Percentiles rank a stretch among this genome's conserved stretches.
Evolutionary conservation across 2,797 vertebrate genomes (phyloP).

Genomic region (Rhabdomys pumilio): DNA sequence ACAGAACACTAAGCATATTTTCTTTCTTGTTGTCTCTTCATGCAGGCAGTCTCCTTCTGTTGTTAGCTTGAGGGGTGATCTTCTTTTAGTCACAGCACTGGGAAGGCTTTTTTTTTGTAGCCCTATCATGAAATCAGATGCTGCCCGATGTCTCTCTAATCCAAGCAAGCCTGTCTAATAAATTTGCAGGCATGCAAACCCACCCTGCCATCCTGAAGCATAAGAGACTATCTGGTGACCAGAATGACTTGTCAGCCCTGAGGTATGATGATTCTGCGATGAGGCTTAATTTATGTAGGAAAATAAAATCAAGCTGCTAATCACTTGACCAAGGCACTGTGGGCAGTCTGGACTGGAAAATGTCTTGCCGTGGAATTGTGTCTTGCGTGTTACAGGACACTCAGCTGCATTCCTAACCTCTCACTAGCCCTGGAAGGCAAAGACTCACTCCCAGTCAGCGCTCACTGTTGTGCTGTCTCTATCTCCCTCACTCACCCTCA

Average conservation of each 20-base stretch:
- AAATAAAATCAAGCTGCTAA: background rate
- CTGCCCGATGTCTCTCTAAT: slow-evolving; percentile 39
- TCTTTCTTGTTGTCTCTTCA: slow-evolving; percentile 68
- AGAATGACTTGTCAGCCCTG: background rate
- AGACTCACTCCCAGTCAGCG: background rate
- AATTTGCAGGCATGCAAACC: background rate
- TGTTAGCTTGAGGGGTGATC: slow-evolving; percentile 69
- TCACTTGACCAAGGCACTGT: background rate
- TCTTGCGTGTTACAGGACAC: background rate
- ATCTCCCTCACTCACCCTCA: background rate
- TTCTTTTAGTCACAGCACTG: slow-evolving; percentile 68
- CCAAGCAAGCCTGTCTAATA: slow-evolving; percentile 28
- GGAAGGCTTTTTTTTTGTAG: slow-evolving; percentile 34
- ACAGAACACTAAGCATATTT: slow-evolving; percentile 75
- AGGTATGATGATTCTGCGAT: background rate
- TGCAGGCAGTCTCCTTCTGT: slow-evolving; percentile 77
- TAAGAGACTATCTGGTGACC: background rate
- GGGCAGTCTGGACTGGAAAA: background rate
- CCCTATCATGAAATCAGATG: background rate
- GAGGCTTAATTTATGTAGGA: background rate
- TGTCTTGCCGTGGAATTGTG: background rate
- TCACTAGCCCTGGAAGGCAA: background rate
- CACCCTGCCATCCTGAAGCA: background rate
- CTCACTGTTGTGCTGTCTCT: background rate
- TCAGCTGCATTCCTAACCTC: background rate